A percentile compares a stretch with the other conserved stretches of the same genome.
These are phyloP conservation scores for Takifugu bimaculatus DNA, from an alignment of 2,113 vertebrate genomes.

Conservation along the genomic window DNA sequence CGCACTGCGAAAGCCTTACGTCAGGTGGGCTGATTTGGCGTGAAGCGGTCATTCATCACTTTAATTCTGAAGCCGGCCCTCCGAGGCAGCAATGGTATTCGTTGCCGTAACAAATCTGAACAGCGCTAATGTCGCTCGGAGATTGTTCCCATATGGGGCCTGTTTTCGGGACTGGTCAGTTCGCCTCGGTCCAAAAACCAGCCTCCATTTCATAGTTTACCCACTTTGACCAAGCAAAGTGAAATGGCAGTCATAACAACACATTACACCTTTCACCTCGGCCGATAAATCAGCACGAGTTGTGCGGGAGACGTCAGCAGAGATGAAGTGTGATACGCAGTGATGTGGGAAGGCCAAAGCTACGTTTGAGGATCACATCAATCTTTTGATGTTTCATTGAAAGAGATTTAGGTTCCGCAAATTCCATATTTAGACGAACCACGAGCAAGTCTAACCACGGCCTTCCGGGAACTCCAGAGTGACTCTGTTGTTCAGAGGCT, in stretches of 20 bases:
- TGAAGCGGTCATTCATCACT: slow-evolving; percentile 66
- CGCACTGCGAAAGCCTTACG: slow-evolving; percentile 36
- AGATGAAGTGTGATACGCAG: background rate
- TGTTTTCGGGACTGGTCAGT: slow-evolving; percentile 34
- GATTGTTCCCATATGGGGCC: slow-evolving; percentile 74
- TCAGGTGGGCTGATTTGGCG: slow-evolving; percentile 46
- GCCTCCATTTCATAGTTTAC: slow-evolving; percentile 41
- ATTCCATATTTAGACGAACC: no score
- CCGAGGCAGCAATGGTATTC: slow-evolving; percentile 56
- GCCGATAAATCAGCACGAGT: slow-evolving; percentile 30
- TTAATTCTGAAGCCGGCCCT: slow-evolving; percentile 41
- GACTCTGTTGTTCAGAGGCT: no score
- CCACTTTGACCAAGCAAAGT: slow-evolving; percentile 21
- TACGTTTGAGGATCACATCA: background rate
- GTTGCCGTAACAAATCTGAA: slow-evolving; percentile 62
- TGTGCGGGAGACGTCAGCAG: background rate
- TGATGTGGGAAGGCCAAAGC: background rate
- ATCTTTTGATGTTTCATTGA: background rate
- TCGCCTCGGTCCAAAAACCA: slow-evolving; percentile 34
- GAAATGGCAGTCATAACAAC: slow-evolving; percentile 48
- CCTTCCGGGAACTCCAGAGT: no score
- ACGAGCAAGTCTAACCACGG: no score
- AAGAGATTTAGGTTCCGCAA: background rate
- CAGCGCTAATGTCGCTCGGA: slow-evolving; percentile 50
- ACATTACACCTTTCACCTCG: slow-evolving; percentile 39